These are phyloP conservation scores for Nudaria mundana DNA, from an alignment of 2,888 invertebrate species.

Conservation along the genomic window DNA sequence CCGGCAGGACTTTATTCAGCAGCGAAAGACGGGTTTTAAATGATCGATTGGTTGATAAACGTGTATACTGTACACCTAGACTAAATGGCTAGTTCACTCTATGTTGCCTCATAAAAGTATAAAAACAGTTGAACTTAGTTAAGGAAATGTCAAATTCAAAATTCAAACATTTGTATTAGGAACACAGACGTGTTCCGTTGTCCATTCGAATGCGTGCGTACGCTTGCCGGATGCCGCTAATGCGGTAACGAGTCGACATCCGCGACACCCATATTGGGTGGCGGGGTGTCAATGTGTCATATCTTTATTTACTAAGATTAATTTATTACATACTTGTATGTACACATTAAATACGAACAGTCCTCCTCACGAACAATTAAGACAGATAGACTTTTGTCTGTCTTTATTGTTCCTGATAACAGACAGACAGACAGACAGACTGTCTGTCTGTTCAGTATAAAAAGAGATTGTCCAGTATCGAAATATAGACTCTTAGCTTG, in stretches of 20 bases:
- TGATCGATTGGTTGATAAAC: too few relatives aligned
- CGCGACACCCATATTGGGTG: slow-evolving; percentile 47
- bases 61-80: too few relatives aligned
- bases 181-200: slow-evolving; percentile 56
- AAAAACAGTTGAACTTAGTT: slow-evolving; percentile 23
- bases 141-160: slow-evolving; percentile 43
- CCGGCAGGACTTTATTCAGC: too few relatives aligned
- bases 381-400: too few relatives aligned
- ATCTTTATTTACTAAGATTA: slow-evolving; percentile 26
- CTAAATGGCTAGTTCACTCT: background rate
- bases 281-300: slow-evolving; percentile 17
- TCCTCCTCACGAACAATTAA: too few relatives aligned
- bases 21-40: too few relatives aligned
- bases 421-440: too few relatives aligned
- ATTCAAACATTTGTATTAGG: slow-evolving; percentile 54
- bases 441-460: too few relatives aligned
- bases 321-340: slow-evolving; percentile 7
- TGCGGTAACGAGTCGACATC: slow-evolving; percentile 63
- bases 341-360: too few relatives aligned
- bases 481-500: too few relatives aligned
- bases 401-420: too few relatives aligned
- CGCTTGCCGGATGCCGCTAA: slow-evolving; percentile 65
- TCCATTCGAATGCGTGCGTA: slow-evolving; percentile 54
- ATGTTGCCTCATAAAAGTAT: slow-evolving; percentile 4
- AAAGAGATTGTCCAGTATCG: too few relatives aligned